Conservation (phyloP, 2,888 invertebrate species). For the Piscicola geometra region DNA sequence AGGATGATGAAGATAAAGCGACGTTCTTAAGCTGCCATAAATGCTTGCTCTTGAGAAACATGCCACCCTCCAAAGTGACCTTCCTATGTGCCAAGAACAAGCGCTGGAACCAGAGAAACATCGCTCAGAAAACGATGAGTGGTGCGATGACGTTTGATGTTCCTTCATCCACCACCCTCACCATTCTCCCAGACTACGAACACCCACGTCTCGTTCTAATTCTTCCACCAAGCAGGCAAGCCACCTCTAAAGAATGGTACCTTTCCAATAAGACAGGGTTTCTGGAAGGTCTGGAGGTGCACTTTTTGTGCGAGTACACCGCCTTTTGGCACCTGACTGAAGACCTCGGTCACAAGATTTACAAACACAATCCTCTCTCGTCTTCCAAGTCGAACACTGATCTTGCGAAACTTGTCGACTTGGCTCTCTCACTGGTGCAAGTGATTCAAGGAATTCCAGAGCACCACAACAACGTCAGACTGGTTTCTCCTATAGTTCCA, state of each 20-base stretch:
- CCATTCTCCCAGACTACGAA: conserved; percentile 44
- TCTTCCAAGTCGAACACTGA: conserved; percentile 42
- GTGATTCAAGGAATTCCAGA: conserved; percentile 44
- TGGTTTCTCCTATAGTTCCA: conserved; percentile 43
- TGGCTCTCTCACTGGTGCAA: conserved; percentile 45
- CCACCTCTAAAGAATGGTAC: conserved; percentile 45
- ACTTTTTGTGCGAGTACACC: conserved; percentile 46
- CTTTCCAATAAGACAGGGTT: conserved; percentile 43
- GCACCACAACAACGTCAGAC: conserved; percentile 42
- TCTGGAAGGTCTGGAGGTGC: conserved; percentile 46
- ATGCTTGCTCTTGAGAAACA: conserved; percentile 42
- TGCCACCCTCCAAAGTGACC: conserved; percentile 41
- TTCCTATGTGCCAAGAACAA: conserved; percentile 41
- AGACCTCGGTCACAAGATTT: conserved; percentile 43
- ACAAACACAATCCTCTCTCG: conserved; percentile 39
- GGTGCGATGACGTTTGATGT: conserved; percentile 40
- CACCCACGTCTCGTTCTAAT: conserved; percentile 45
- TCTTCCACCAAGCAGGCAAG: conserved; percentile 43
- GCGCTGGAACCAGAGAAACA: conserved; percentile 45
- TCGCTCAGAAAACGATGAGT: conserved; percentile 21
- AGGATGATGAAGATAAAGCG: conserved; percentile 37
- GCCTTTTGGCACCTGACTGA: conserved; percentile 45
- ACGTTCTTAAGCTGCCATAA: conserved; percentile 43
- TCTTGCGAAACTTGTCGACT: conserved; percentile 40
- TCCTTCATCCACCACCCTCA: conserved; percentile 38